phyloP scores from a whole-genome alignment of 2,113 vertebrate species.

The Columba janthina region DNA sequence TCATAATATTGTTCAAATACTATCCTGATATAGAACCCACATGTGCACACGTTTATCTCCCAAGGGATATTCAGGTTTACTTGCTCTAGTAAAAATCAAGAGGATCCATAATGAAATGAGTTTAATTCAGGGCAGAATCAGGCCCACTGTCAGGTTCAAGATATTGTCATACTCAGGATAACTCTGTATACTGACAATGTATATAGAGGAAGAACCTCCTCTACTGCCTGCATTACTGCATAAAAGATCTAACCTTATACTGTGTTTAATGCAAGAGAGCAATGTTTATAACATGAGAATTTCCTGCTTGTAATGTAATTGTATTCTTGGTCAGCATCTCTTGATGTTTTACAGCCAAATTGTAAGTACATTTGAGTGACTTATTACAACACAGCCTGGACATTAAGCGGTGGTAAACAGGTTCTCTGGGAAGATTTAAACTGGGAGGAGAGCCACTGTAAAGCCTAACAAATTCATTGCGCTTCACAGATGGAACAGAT shows the following conservation, averaged over 20 bases:
- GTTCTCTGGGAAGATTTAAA: constrained; percentile 71
- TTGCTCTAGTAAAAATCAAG: not conserved
- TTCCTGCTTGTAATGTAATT: not conserved
- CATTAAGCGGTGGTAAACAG: constrained; percentile 68
- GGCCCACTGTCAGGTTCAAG: not conserved
- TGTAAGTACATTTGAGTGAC: constrained; percentile 54
- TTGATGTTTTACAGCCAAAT: constrained; percentile 29
- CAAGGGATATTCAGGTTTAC: not conserved
- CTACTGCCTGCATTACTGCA: not conserved
- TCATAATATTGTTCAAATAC: not conserved
- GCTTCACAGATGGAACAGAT: constrained; percentile 66
- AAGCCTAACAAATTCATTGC: constrained; percentile 73
- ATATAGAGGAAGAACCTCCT: not conserved
- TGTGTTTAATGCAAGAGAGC: not conserved
- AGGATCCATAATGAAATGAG: not conserved
- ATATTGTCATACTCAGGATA: not conserved
- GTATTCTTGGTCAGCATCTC: constrained; percentile 29
- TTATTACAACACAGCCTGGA: constrained; percentile 41
- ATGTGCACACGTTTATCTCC: not conserved
- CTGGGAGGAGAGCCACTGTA: constrained; percentile 61
- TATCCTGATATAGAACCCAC: accelerated
- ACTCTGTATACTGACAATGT: not conserved
- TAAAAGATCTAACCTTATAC: not conserved
- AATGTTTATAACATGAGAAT: not conserved
- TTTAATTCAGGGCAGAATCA: not conserved